Evolutionary conservation across 2,888 invertebrate species (phyloP), one percentile per base, ranked within the genome.

Genomic region (Hermaeophaga mercurialis): DNA sequence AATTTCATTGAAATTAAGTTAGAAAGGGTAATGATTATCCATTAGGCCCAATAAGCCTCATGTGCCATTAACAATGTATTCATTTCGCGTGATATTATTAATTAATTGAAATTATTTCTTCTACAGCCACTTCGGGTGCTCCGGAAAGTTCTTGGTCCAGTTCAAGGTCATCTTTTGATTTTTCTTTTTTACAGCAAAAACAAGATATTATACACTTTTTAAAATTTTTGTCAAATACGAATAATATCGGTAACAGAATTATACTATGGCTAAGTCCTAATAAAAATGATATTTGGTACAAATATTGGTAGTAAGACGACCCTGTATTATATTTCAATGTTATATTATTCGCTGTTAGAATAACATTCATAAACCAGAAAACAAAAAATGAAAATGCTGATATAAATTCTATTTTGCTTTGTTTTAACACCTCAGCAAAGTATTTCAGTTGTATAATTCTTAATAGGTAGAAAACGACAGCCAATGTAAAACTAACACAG

Each of bases 161-260:
- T n/a, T 39, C 41, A 5, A 14, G 3, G 9, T 59, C 59, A 4
- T 53, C 43, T 7, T 43, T 56, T 19, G 59, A 57, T 28, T 33
- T 39, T 14, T 28, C 28, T 2, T 14, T 17, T 8, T 14, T n/a
- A 38, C 60, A 63, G 9, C 17, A 48, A 33, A 63, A 54, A 3
- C 57, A 24, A 39, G 54, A 44, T 14, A 33, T 47, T 11, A 61
- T 18, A 24, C 56, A 59, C n/a, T 49, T 39, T n/a, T 57, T 53
- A 26, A 47, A 63, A 14, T 55, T 46, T 22, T 46, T 53, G 11
- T 63, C 61, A 12, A 18, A 54, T 22, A 17, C 45, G 17, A 36
- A 58, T 11, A 58, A 26, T 34, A 45, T 34, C 1, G 19, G 38
- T 17, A 58, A 45, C n/a, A 54, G 39, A 19, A 47, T 31, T 15